Base-by-base conservation (phyloP, 1,140 invertebrate species). In the Drosophila nasuta region DNA sequence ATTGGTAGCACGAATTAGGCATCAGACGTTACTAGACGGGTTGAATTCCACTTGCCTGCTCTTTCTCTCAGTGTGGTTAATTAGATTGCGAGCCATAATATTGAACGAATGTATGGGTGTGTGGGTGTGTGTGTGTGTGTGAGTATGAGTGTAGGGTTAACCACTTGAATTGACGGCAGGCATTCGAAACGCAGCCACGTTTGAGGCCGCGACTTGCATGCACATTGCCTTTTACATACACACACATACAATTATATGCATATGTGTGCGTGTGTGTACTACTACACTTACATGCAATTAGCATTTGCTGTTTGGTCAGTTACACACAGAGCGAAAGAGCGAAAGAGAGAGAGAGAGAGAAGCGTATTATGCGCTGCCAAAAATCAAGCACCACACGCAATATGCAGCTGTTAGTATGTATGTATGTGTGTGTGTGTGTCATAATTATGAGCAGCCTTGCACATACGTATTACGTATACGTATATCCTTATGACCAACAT, bases 51-150 rank as follows among this genome's bases (percentile, higher is more conserved):
- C 30, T 11, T 5, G 35, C 5, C 17, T 33, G 20, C 28, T 15
- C 10, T 30, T 54, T 20, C 76, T 54, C 82, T 51, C 63, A 46
- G 52, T 77, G 83, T 70, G 77, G 77, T 82, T 88, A 88, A 88
- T 88, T 88, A 88, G 83, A 88, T 88, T 88, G 80, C 69, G 46
- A 66, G 77, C 81, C 88, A 87, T 83, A 87, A 89, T 89, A 82
- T 87, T 89, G 77, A 72, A 77, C 70, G 75, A 75, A 49, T 72
- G 30, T 67, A 46, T 35, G 60, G 60, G 33, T 65, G 56, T 51
- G 20, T 20, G 15, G 13, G 45, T 48, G 15, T 15, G 15, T 15
- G 15, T 17, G 51, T 13, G 11, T 46, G 25, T 45, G 13, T 45
- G 13, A 45, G 54, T 35, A 13, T 17, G 20, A 25, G 8, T 25